Evolutionary conservation across 2,888 invertebrate species (phyloP).

Genomic region (Lithophane leautieri): DNA sequence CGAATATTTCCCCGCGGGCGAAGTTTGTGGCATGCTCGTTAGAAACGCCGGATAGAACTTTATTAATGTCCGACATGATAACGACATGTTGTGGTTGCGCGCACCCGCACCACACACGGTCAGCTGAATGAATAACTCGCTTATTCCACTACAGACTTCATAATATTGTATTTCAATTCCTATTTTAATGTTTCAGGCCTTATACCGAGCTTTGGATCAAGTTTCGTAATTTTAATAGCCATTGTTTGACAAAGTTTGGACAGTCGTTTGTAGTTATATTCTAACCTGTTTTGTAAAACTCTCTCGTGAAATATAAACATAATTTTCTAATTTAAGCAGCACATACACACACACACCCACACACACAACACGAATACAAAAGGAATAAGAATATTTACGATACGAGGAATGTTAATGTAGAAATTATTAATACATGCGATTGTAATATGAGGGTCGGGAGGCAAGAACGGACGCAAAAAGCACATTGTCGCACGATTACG

Average conservation of each 20-base stretch:
- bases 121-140: slow-evolving; percentile 83
- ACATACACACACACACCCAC: too few relatives aligned
- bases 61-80: slow-evolving; percentile 86
- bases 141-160: slow-evolving; percentile 71
- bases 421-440: slow-evolving; percentile 69
- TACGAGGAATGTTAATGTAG: slow-evolving; percentile 60
- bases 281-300: slow-evolving; percentile 23
- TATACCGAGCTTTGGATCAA: slow-evolving; percentile 70
- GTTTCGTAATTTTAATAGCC: slow-evolving; percentile 67
- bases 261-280: slow-evolving; percentile 41
- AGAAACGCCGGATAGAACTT: slow-evolving; percentile 81
- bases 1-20: slow-evolving; percentile 79
- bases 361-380: slow-evolving; percentile 18
- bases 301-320: slow-evolving; percentile 40
- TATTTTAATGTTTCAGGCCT: slow-evolving; percentile 78
- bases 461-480: slow-evolving; percentile 66
- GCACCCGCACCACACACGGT: slow-evolving; percentile 73
- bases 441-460: slow-evolving; percentile 61
- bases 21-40: slow-evolving; percentile 80
- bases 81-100: slow-evolving; percentile 79
- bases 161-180: slow-evolving; percentile 77
- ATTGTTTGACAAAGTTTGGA: slow-evolving; percentile 50
- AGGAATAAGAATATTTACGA: slow-evolving; percentile 66
- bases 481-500: slow-evolving; percentile 83
- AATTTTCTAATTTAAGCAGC: slow-evolving; percentile 15